Percentiles rank a stretch among this genome's conserved stretches.
Conservation (phyloP, 2,888 invertebrate species). For the Drosophila neotestacea region DNA sequence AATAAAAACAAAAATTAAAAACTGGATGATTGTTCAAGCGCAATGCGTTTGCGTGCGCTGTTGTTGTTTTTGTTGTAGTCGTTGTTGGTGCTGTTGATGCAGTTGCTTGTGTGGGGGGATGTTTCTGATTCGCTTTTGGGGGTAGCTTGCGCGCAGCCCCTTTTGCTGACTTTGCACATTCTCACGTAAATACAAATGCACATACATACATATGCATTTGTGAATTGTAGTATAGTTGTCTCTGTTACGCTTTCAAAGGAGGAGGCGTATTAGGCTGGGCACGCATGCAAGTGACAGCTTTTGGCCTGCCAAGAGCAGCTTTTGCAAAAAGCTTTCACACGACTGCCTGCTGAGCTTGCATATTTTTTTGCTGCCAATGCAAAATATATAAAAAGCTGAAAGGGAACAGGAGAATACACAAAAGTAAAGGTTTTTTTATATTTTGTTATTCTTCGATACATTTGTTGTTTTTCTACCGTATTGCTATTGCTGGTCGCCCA, state of each 20-base stretch:
- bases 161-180: conserved; percentile 19
- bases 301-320: conserved; percentile 45
- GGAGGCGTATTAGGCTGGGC: conserved; percentile 50
- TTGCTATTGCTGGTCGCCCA: neutral
- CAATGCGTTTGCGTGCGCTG: conserved; percentile 60
- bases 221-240: conserved; percentile 34
- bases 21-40: conserved; percentile 31
- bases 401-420: conserved; percentile 10
- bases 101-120: conserved; percentile 50
- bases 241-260: conserved; percentile 13
- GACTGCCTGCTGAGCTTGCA: conserved; percentile 20
- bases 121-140: conserved; percentile 48
- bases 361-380: neutral
- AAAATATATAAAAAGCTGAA: neutral
- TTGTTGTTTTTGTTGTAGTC: conserved; percentile 37
- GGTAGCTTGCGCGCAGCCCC: conserved; percentile 65
- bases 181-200: conserved; percentile 3
- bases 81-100: conserved; percentile 2
- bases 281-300: conserved; percentile 62
- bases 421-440: conserved; percentile 23
- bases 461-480: neutral
- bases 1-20: conserved; percentile 1
- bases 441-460: neutral
- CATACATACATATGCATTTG: neutral
- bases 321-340: conserved; percentile 38